phyloP scores from a whole-genome alignment of 2,888 invertebrate species.

The Caenorhabditis sinica region DNA sequence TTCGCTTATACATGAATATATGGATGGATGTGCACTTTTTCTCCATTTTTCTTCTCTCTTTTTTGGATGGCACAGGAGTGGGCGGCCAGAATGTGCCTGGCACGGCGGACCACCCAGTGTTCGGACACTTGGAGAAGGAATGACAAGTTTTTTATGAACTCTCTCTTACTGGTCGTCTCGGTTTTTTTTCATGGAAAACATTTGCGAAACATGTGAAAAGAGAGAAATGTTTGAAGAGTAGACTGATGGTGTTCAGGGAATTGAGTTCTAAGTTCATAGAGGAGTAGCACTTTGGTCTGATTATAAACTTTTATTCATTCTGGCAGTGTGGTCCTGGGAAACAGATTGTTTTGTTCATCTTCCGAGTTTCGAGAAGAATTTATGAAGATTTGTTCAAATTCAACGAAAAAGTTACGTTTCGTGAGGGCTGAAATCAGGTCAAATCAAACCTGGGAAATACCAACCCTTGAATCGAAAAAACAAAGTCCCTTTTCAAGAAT shows the following conservation, averaged over 20 bases:
- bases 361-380: too few relatives aligned
- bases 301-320: neutral
- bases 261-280: conserved; percentile 33
- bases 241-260: conserved; percentile 31
- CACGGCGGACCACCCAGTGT: conserved; percentile 59
- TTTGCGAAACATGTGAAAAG: conserved; percentile 14
- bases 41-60: neutral
- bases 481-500: too few relatives aligned
- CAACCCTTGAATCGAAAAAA: too few relatives aligned
- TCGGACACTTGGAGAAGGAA: conserved; percentile 21
- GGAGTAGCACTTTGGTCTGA: conserved; percentile 23
- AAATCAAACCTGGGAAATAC: too few relatives aligned
- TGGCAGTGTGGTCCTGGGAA: too few relatives aligned
- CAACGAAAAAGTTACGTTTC: neutral
- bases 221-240: neutral
- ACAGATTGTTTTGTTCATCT: too few relatives aligned
- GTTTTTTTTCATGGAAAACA: conserved; percentile 4
- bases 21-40: conserved; percentile 42
- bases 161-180: conserved; percentile 4
- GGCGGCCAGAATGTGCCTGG: conserved; percentile 39
- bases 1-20: conserved; percentile 43
- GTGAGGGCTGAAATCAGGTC: neutral
- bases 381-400: neutral
- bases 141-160: conserved; percentile 57
- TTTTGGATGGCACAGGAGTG: conserved; percentile 31